Evolutionary conservation across 2,888 invertebrate genomes (phyloP).

Genomic region (Xiphydria camelus): DNA sequence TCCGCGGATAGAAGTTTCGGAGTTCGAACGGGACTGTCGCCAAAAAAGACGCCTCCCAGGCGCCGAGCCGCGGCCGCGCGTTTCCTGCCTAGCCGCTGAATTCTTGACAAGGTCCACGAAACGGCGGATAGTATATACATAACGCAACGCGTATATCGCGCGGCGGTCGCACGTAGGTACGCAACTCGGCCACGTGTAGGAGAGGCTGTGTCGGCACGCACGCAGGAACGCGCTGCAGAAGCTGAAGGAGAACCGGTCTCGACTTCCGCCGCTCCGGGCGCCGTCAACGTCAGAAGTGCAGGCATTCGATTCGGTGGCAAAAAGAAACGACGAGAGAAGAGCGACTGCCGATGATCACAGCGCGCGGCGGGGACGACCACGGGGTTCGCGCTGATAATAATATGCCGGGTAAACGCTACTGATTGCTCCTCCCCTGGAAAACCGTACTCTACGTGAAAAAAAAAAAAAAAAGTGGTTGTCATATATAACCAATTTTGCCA

Average conservation of each 20-base stretch:
- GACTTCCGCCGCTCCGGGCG: constrained; percentile 31
- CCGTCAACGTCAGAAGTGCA: constrained; percentile 17
- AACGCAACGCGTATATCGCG: background rate
- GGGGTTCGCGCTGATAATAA: too few species aligned
- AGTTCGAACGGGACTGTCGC: constrained; percentile 13
- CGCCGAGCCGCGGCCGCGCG: constrained; percentile 6
- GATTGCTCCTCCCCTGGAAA: too few species aligned
- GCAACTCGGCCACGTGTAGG: too few species aligned
- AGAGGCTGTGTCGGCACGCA: too few species aligned
- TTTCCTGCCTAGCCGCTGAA: constrained; percentile 28
- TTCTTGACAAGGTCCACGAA: constrained; percentile 35
- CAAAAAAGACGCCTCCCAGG: constrained; percentile 10
- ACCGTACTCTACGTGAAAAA: too few species aligned
- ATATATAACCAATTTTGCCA: too few species aligned
- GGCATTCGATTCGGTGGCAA: constrained; percentile 36
- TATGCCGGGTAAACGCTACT: too few species aligned
- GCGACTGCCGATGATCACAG: too few species aligned
- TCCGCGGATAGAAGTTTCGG: too few species aligned
- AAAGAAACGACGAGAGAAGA: too few species aligned
- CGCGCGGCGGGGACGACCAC: too few species aligned
- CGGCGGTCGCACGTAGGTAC: background rate
- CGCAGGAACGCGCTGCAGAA: background rate
- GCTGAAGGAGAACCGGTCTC: constrained; percentile 8
- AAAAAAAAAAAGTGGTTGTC: too few species aligned
- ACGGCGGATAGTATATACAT: constrained; percentile 6